These are phyloP conservation scores for Saturnia pavonia DNA, from an alignment of 2,888 invertebrate species.

Conservation along the genomic window DNA sequence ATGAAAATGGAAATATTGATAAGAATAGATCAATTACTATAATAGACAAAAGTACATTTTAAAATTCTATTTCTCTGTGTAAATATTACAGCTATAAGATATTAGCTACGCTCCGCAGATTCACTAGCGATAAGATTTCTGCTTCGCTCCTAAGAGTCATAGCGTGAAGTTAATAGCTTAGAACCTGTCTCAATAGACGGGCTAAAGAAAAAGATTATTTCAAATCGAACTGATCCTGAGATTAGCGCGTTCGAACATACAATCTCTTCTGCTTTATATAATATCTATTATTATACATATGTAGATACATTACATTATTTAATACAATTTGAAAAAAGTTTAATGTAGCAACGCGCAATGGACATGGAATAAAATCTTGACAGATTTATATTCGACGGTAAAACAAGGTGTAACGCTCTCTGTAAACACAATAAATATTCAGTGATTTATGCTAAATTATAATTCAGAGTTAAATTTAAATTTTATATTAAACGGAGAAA, in stretches of 20 bases:
- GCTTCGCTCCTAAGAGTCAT: no score
- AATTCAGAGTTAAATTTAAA: slow-evolving; percentile 17
- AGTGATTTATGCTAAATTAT: not conserved
- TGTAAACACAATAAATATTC: slow-evolving; percentile 14
- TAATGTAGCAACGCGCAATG: not conserved
- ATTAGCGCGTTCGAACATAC: not conserved
- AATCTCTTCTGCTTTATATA: not conserved
- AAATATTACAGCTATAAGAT: no score
- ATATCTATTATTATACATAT: not conserved
- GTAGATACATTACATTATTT: not conserved
- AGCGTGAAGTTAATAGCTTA: no score
- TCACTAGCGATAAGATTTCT: no score
- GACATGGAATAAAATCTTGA: not conserved
- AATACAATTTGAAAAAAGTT: not conserved
- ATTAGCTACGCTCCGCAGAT: no score
- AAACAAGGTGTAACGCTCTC: slow-evolving; percentile 9
- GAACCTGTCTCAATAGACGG: not conserved
- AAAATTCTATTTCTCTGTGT: no score
- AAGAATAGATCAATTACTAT: no score
- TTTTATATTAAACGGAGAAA: no score
- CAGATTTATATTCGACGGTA: slow-evolving; percentile 2
- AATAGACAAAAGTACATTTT: no score
- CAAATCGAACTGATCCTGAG: not conserved
- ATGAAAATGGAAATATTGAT: no score
- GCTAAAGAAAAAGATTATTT: not conserved